A percentile compares a stretch with the other conserved stretches of the same genome.
phyloP scores from a whole-genome alignment of 2,797 vertebrate species.

The Spinibarbus caldwelli region DNA sequence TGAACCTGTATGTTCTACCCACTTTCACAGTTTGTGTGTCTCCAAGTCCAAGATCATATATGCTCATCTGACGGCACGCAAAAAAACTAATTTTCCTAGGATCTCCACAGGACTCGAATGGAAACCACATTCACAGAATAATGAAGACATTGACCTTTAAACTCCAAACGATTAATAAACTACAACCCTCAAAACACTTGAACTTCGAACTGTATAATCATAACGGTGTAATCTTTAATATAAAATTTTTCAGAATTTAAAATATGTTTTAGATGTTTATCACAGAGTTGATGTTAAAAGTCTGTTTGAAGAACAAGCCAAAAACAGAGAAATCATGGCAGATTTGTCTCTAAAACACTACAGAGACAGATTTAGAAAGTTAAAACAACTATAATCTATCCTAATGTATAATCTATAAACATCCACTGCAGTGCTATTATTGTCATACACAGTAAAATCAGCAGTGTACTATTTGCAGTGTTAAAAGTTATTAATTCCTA shows the following conservation, averaged over 20 bases:
- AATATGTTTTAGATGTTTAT: background rate
- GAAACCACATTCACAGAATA: background rate
- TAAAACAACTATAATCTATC: background rate
- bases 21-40: constrained; percentile 21
- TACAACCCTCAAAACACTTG: background rate
- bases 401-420: background rate
- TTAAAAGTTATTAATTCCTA: no score
- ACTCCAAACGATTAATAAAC: background rate
- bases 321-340: background rate
- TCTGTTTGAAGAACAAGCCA: background rate
- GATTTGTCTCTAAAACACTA: background rate
- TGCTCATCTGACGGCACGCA: background rate
- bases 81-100: constrained; percentile 29
- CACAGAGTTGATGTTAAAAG: background rate
- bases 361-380: background rate
- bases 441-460: no score
- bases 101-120: background rate
- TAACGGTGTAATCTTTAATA: no score
- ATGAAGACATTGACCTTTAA: background rate
- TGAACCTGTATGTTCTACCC: background rate
- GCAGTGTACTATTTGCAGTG: no score
- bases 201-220: background rate
- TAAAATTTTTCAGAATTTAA: background rate
- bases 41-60: constrained; percentile 11
- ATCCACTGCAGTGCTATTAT: background rate